phyloP scores from a whole-genome alignment of 2,797 vertebrate genomes.

The Linurgus olivaceus region DNA sequence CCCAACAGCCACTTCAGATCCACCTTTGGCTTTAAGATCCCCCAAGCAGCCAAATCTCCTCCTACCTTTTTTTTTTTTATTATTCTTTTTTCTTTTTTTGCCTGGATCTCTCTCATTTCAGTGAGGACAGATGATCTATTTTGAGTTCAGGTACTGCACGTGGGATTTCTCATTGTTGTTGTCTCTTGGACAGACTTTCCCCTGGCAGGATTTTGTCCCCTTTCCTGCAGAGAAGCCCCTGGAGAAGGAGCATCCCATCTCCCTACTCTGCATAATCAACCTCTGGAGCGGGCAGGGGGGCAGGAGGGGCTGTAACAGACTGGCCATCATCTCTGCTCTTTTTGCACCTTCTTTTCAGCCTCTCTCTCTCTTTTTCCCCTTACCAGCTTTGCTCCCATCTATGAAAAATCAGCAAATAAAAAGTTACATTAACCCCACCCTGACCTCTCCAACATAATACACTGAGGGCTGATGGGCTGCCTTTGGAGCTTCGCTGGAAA shows the following conservation, averaged over 20 bases:
- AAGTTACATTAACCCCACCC: slow-evolving; percentile 99
- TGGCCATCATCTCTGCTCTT: slow-evolving; percentile 78
- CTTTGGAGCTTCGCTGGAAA: slow-evolving; percentile 89
- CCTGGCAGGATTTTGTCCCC: neutral
- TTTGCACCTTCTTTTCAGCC: slow-evolving; percentile 64
- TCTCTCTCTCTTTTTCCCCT: slow-evolving; percentile 60
- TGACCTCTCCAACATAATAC: slow-evolving; percentile 98
- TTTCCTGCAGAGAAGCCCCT: neutral
- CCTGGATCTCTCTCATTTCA: neutral
- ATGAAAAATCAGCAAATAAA: slow-evolving; percentile 99
- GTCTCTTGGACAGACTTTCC: neutral
- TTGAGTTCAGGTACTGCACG: neutral
- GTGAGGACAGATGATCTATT: neutral
- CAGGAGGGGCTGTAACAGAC: slow-evolving; percentile 42
- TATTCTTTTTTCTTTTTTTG: neutral
- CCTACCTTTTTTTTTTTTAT: neutral
- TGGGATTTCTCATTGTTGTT: neutral
- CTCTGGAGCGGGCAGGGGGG: slow-evolving; percentile 55
- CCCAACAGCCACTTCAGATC: accelerated
- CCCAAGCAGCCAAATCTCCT: neutral
- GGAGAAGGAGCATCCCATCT: neutral
- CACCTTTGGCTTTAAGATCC: neutral
- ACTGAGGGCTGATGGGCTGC: slow-evolving; percentile 93
- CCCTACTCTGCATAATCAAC: slow-evolving; percentile 28
- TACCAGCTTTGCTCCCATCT: slow-evolving; percentile 81